Evolutionary conservation across 2,113 vertebrate species (phyloP).

Genomic region (Steatornis caripensis): DNA sequence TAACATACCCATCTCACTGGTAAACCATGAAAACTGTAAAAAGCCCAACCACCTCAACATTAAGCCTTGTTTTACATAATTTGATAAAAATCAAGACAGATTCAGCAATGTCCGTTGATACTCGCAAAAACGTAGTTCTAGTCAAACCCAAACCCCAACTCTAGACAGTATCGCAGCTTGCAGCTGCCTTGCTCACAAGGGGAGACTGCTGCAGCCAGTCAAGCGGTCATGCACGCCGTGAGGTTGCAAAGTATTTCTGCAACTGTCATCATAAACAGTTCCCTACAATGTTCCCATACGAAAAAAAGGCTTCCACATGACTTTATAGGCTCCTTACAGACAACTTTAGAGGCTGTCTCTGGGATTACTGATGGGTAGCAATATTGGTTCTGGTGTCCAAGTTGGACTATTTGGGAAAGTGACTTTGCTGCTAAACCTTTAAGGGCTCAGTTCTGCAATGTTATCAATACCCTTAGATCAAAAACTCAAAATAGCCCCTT

Average conservation of each 20-base stretch:
- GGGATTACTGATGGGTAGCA: not conserved
- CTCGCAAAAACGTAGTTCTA: not conserved
- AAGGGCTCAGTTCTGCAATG: not conserved
- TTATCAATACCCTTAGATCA: fast-evolving
- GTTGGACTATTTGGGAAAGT: not conserved
- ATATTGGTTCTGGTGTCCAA: not conserved
- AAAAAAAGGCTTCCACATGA: not conserved
- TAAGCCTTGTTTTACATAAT: not conserved
- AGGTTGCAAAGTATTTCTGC: not conserved
- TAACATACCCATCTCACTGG: not conserved
- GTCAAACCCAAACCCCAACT: not conserved
- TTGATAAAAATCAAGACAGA: not conserved
- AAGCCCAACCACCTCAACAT: not conserved
- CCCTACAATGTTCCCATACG: too few relatives aligned
- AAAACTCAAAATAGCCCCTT: not conserved
- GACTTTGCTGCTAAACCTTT: not conserved
- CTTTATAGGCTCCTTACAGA: not conserved
- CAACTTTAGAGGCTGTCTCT: not conserved
- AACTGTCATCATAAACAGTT: not conserved
- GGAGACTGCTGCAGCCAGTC: too few relatives aligned
- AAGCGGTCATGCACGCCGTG: not conserved
- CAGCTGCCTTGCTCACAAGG: not conserved
- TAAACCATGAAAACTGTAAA: not conserved
- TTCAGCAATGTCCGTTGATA: not conserved
- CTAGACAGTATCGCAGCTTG: not conserved